A percentile compares a stretch with the other conserved stretches of the same genome.
These are phyloP conservation scores for Sminthopsis crassicaudata DNA, from an alignment of 2,113 vertebrate genomes.

Conservation along the genomic window DNA sequence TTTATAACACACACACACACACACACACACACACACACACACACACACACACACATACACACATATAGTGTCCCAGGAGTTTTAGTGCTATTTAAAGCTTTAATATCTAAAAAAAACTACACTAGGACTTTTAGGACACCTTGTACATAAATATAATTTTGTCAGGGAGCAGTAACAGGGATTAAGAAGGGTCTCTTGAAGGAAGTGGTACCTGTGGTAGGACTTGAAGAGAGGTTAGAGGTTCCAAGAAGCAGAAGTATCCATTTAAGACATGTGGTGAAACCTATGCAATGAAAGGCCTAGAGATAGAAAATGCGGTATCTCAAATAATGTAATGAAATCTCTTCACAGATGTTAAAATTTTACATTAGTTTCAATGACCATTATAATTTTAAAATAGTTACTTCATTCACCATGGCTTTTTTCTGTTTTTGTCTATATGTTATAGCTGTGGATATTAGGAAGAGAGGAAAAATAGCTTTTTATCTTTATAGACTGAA, in stretches of 20 bases:
- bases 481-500: not conserved
- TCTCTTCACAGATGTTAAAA: not conserved
- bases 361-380: not conserved
- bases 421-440: not conserved
- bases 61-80: not conserved
- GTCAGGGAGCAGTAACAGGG: not conserved
- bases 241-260: not conserved
- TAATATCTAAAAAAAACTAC: not conserved
- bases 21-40: too few species aligned
- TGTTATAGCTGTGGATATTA: constrained; percentile 11
- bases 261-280: not conserved
- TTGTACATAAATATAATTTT: not conserved
- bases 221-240: not conserved
- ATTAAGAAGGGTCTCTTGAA: not conserved
- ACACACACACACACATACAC: not conserved
- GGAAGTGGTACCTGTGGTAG: not conserved
- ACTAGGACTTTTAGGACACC: not conserved
- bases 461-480: not conserved
- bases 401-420: not conserved
- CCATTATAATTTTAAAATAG: not conserved
- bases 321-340: not conserved
- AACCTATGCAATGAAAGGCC: not conserved
- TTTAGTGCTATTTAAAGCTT: not conserved
- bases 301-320: not conserved
- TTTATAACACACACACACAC: not conserved